Percentiles rank a stretch among this genome's conserved stretches.
phyloP scores from a whole-genome alignment of 2,113 vertebrate species.

The Leucopsar rothschildi region DNA sequence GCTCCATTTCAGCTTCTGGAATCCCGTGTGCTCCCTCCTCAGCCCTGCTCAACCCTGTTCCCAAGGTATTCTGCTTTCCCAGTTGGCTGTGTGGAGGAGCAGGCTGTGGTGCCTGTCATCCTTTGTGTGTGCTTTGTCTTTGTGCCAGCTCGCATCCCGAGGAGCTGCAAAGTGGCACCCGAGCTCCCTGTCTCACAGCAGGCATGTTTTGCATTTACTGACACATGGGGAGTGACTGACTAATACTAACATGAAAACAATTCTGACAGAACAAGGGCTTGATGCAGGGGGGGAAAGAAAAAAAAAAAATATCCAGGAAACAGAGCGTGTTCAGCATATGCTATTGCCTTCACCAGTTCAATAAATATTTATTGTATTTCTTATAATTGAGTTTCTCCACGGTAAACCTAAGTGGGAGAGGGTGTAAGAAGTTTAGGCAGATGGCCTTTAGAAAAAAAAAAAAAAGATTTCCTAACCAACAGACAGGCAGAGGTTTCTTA shows the following conservation, averaged over 20 bases:
- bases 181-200: slow-evolving; percentile 50
- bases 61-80: slow-evolving; percentile 2
- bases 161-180: slow-evolving; percentile 59
- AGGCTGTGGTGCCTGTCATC: slow-evolving; percentile 65
- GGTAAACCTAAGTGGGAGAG: slow-evolving; percentile 1
- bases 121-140: slow-evolving; percentile 49
- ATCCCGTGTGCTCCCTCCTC: neutral
- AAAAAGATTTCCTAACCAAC: neutral
- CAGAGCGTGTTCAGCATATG: slow-evolving; percentile 49
- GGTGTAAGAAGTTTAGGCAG: slow-evolving; percentile 36
- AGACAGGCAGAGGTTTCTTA: neutral
- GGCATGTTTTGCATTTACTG: slow-evolving; percentile 65
- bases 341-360: slow-evolving; percentile 32
- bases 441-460: neutral
- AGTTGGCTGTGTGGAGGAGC: slow-evolving; percentile 15
- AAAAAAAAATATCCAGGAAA: neutral
- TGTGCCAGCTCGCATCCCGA: slow-evolving; percentile 41
- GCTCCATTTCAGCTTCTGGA: neutral
- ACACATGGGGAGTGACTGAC: slow-evolving; percentile 68
- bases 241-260: slow-evolving; percentile 67
- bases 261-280: slow-evolving; percentile 66
- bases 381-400: slow-evolving; percentile 27
- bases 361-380: slow-evolving; percentile 65
- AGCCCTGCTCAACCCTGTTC: neutral
- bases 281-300: neutral